Conservation (phyloP, 2,888 invertebrate species). For the Acronicta alni region DNA sequence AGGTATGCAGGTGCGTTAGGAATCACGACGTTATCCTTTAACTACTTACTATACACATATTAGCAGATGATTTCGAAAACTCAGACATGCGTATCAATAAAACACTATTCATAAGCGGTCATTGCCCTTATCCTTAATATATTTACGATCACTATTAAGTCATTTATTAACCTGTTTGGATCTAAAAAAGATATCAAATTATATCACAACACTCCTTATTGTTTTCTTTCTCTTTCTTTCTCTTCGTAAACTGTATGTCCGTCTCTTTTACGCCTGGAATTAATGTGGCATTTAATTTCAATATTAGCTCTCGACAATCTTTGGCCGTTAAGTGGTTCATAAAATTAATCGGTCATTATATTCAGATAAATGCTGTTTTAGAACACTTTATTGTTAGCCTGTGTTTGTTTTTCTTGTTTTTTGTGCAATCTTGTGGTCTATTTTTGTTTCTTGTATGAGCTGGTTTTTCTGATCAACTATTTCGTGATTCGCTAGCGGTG, state of each 20-base stretch:
- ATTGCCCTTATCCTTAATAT: conserved; percentile 20
- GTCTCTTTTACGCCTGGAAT: conserved; percentile 25
- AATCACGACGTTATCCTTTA: too few species aligned
- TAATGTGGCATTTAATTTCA: conserved; percentile 41
- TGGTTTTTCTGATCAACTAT: neutral
- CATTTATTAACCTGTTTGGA: conserved; percentile 37
- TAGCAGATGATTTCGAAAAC: too few species aligned
- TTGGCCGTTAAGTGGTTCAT: conserved; percentile 64
- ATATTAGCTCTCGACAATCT: conserved; percentile 49
- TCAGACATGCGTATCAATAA: conserved; percentile 5
- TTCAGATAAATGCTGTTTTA: conserved; percentile 68
- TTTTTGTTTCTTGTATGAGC: conserved; percentile 1
- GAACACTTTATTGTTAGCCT: conserved; percentile 35
- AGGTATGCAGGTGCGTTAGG: too few species aligned
- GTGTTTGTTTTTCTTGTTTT: conserved; percentile 17
- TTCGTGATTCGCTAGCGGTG: neutral
- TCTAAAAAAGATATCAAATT: conserved; percentile 39
- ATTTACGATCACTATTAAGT: conserved; percentile 31
- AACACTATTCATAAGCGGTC: conserved; percentile 18
- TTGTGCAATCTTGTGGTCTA: conserved; percentile 7
- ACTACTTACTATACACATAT: too few species aligned
- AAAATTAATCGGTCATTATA: conserved; percentile 77
- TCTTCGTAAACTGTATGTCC: neutral
- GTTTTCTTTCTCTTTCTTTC: conserved; percentile 26
- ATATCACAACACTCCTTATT: conserved; percentile 22